Percentiles rank a stretch among this genome's conserved stretches.
These are phyloP conservation scores for Prionailurus bengalensis DNA, from an alignment of 2,113 vertebrate genomes.

Conservation along the genomic window DNA sequence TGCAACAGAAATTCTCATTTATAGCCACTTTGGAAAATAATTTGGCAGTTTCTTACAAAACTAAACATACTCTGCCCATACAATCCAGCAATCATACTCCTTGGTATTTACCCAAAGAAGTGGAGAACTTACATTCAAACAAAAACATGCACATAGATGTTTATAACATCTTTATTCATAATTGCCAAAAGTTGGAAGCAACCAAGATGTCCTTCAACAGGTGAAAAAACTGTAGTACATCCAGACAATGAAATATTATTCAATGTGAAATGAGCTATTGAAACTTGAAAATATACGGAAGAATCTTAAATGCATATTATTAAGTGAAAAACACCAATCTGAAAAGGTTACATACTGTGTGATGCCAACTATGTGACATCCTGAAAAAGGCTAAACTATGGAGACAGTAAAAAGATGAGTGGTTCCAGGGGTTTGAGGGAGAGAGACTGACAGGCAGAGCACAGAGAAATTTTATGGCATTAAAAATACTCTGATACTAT, in stretches of 20 bases:
- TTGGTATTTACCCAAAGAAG: not conserved
- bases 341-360: not conserved
- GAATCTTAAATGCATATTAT: not conserved
- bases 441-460: not conserved
- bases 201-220: not conserved
- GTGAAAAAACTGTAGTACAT: not conserved
- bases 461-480: not conserved
- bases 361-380: not conserved
- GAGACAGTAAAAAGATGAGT: not conserved
- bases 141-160: not conserved
- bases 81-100: not conserved
- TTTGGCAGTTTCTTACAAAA: not conserved
- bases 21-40: not conserved
- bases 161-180: not conserved
- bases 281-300: not conserved
- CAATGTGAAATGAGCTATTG: not conserved
- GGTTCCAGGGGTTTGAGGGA: not conserved
- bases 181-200: not conserved
- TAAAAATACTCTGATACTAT: not conserved
- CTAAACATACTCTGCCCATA: not conserved
- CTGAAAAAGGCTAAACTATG: not conserved
- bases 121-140: not conserved
- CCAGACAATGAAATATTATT: not conserved
- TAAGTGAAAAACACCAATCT: not conserved
- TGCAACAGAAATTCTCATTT: not conserved